Evolutionary conservation across 2,797 vertebrate species (phyloP), one percentile per base, ranked within the genome.

Genomic region (Acipenser oxyrinchus): DNA sequence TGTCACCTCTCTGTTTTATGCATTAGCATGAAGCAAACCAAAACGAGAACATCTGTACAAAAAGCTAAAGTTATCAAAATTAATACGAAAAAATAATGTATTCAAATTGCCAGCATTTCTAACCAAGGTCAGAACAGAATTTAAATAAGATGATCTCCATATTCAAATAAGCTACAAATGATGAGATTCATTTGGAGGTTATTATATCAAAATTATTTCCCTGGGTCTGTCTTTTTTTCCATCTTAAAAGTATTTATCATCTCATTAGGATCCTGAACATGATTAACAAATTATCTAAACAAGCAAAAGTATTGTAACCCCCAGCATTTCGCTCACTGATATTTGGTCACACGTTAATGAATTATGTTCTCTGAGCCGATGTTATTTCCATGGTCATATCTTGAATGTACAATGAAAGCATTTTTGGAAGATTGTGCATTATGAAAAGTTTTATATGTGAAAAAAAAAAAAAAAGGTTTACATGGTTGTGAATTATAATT

Each of bases 251-350:
- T 66, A n/a, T 53, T 65, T 51, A 60, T 10, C 53, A 59, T 15
- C 37, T 11, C 52, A 66, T 66, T 66, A 49, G 53, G 15, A 49
- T 58, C 53, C 64, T 15, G 49, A 66, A 57, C 57, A 13, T 48
- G 53, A 49, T 66, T 58, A 49, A 59, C 51, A 66, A 59, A 49
- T n/a, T 37, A 66, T n/a, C 55, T 57, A 59, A 66, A 66, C 37
- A 4, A 48, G 12, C 55, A 59, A 55, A 66, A 58, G 18, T 49
- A 66, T 59, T n/a, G n/a, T 48, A 8, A 57, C 55, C 10, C 37
- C n/a, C 10, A 66, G 60, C 13, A 65, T 8, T 61, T 67, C 13
- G 15, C 60, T 37, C n/a, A 51, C 11, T 62, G 60, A 68, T 52
- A 13, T 48, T 58, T 58, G 55, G 55, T 68, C 49, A 8, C 50